phyloP scores from a whole-genome alignment of 2,113 vertebrate genomes.

The Boulengeromyrus knoepffleri region DNA sequence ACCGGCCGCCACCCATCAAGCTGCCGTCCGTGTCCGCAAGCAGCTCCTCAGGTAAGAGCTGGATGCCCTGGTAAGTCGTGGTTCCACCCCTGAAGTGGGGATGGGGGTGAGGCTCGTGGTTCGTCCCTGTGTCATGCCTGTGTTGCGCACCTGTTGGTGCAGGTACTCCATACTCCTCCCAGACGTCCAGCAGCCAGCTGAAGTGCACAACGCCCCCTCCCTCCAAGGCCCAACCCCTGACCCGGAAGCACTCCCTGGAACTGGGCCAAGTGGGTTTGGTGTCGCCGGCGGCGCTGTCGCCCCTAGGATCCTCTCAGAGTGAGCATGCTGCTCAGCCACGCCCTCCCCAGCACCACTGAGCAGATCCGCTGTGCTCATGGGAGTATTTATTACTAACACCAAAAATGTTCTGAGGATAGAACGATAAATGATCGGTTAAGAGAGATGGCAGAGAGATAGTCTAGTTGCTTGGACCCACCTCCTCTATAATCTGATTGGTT shows the following conservation, averaged over 20 bases:
- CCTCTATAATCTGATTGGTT: neutral
- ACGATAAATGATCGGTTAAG: neutral
- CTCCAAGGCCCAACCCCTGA: constrained; percentile 79
- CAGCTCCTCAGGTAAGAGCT: constrained; percentile 84
- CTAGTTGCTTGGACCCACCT: neutral
- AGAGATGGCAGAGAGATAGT: neutral
- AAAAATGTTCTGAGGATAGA: neutral
- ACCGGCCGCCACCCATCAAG: constrained; percentile 93
- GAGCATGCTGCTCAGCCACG: constrained; percentile 53
- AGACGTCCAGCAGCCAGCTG: constrained; percentile 81
- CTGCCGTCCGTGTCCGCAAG: constrained; percentile 79
- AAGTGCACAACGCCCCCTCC: constrained; percentile 91
- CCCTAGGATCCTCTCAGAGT: constrained; percentile 90
- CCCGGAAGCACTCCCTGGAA: constrained; percentile 90
- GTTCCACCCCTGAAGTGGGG: neutral
- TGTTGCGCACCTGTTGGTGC: neutral
- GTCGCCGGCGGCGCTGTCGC: constrained; percentile 84
- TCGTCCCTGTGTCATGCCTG: neutral
- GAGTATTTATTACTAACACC: neutral
- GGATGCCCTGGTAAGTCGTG: neutral
- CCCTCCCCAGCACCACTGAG: neutral
- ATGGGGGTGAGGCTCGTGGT: neutral
- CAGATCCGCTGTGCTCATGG: neutral
- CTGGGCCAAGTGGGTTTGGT: constrained; percentile 82
- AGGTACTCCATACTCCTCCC: constrained; percentile 70